A percentile compares a stretch with the other conserved stretches of the same genome.
Evolutionary conservation across 2,113 vertebrate species (phyloP).

Genomic region (Campylorhamphus procurvoides): DNA sequence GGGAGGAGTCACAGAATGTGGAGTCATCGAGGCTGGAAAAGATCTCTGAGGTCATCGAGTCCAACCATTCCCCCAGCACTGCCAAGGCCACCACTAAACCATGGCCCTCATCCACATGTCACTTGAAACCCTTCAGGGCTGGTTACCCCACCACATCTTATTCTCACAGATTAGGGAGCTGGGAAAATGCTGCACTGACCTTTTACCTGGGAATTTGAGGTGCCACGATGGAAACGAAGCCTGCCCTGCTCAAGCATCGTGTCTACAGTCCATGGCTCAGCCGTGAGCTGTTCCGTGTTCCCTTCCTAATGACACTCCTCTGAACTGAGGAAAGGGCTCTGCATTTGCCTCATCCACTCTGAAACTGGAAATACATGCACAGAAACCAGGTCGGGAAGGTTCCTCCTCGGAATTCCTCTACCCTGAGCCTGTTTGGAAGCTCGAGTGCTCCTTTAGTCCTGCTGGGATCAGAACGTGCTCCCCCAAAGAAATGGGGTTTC

Average conservation of each 20-base stretch:
- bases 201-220: not conserved
- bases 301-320: not conserved
- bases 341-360: not conserved
- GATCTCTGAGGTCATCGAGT: not conserved
- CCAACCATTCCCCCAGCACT: too few species aligned
- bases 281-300: not conserved
- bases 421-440: not conserved
- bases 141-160: not conserved
- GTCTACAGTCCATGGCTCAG: not conserved
- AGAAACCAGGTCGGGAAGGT: not conserved
- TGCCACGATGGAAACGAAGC: not conserved
- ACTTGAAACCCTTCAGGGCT: not conserved
- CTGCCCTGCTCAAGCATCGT: not conserved
- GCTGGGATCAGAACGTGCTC: not conserved
- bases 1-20: not conserved
- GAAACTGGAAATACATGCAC: not conserved
- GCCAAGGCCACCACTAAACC: not conserved
- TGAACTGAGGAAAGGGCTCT: not conserved
- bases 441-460: not conserved
- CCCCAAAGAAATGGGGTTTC: not conserved
- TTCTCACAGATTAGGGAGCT: not conserved
- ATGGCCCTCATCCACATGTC: too few species aligned
- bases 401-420: not conserved
- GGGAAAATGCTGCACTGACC: not conserved
- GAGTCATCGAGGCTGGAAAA: not conserved